Evolutionary conservation across 2,888 invertebrate species (phyloP), one percentile per base, ranked within the genome.

Genomic region (Magallana nippona): DNA sequence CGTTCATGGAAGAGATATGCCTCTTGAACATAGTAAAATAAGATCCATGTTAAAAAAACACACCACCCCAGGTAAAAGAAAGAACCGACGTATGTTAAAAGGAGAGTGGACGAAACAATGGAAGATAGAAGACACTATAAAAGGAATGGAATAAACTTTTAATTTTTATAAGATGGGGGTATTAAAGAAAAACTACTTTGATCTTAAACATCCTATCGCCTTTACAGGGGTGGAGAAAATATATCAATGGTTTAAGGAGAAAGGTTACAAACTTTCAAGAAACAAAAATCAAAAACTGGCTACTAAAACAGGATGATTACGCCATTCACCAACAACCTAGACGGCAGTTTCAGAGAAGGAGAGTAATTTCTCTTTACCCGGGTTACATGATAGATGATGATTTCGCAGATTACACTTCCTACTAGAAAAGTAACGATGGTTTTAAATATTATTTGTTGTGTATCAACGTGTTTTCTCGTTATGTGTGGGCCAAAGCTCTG

Each of bases 331-430:
- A 15, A 77, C 22, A 77, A 19, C 22, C 77, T 17, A 77, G 15
- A 19, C 8, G 77, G 17, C 77, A 77, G 8, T 77, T 77, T 22
- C 27, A 19, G 77, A 77, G 77, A 44, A 44, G 44, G 44, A 77
- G 77, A 77, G 77, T 77, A 2, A 77, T 77, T 77, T 77, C 77
- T 32, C 22, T 32, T 44, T 77, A 77, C 22, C 77, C 32, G 27
- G 22, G 10, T 22, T 77, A 77, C 44, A 77, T 77, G 77, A 77
- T 77, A 3, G 77, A 77, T 77, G 77, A 32, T 77, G 77, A 77
- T 77, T 77, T 77, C 17, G 77, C 22, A 15, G 77, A 77, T 77
- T 77, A 77, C 44, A 77, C 27, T 10, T 32, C 27, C 27, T 77
- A 77, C 17, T 27, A 15, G 44, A 77, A 77, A 44, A 17, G 22